A percentile compares a stretch with the other conserved stretches of the same genome.
These are phyloP conservation scores for Hypolimnas misippus DNA, from an alignment of 2,888 invertebrate species.

Conservation along the genomic window DNA sequence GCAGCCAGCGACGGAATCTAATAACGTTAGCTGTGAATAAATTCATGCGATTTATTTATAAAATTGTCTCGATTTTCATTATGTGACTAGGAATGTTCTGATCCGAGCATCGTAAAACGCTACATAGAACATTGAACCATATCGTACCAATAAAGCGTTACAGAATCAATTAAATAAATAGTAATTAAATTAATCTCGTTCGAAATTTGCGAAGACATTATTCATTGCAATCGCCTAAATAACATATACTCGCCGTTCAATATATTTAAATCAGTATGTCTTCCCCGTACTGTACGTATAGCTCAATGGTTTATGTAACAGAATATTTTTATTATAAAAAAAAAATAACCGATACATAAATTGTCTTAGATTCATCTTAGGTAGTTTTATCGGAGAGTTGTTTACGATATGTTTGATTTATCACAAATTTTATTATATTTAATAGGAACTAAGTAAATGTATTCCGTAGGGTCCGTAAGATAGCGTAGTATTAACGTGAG, in stretches of 20 bases:
- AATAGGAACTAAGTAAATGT: not conserved
- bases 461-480: not conserved
- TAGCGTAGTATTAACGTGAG: not conserved
- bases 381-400: slow-evolving; percentile 1
- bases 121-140: slow-evolving; percentile 33
- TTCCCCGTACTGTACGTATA: slow-evolving; percentile 29
- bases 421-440: not conserved
- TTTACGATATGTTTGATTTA: not conserved
- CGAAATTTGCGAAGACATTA: not conserved
- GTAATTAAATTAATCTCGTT: too few species aligned
- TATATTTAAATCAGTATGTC: slow-evolving; percentile 35
- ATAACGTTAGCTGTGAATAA: not conserved
- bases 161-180: not conserved
- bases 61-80: not conserved
- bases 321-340: slow-evolving; percentile 15
- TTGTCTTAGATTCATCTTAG: slow-evolving; percentile 2
- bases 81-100: not conserved
- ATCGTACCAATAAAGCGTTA: slow-evolving; percentile 20
- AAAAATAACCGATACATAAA: slow-evolving; percentile 1
- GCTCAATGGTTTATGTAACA: slow-evolving; percentile 36
- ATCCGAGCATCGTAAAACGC: not conserved
- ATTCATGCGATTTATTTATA: not conserved
- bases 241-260: not conserved
- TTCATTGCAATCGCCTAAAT: not conserved
- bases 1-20: not conserved